Evolutionary conservation across 2,113 vertebrate species (phyloP), one percentile per base, ranked within the genome.

Genomic region (Podilymbus podiceps): DNA sequence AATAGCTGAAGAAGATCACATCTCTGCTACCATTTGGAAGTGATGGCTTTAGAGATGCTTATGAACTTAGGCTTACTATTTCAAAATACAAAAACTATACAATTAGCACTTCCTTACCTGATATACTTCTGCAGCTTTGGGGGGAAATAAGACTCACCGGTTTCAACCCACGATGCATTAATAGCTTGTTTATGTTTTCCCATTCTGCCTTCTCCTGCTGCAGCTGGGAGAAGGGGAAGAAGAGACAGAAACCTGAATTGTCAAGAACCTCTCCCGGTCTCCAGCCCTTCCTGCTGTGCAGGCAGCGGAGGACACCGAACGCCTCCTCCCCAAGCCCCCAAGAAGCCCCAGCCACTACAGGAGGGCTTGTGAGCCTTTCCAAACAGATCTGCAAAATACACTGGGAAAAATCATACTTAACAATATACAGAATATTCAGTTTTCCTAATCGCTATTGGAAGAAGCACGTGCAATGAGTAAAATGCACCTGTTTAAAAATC

Each of bases 151-250:
- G 96, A n/a, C 49, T 93, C 73, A 99, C 97, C 0, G 99, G 97
- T 85, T 98, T 98, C 90, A 99, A 98, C 4, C 99, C 99, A 62
- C 95, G 98, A 8, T 69, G 98, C 95, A 97, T 94, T 84, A 99
- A 95, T 2, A 98, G 81, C 53, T 97, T 96, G 81, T 99, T 99
- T 71, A 99, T 73, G 13, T 81, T 95, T 15, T 98, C 98, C 99
- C 99, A 99, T 71, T 99, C 98, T 23, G 96, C 94, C 97, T 98
- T 98, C 84, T 99, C 99, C 96, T 88, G 96, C 95, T 97, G 82
- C 22, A 73, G 40, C 4, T 44, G 79, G 22, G 92, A 85, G 76
- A 44, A 79, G 17, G 40, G 56, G 55, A 42, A 74, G 28, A 72
- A 67, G 50, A 71, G 49, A 8, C 16, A 81, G 58, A 89, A 72